Conservation (phyloP, 2,113 vertebrate genomes). For the Oryzias woworae region DNA sequence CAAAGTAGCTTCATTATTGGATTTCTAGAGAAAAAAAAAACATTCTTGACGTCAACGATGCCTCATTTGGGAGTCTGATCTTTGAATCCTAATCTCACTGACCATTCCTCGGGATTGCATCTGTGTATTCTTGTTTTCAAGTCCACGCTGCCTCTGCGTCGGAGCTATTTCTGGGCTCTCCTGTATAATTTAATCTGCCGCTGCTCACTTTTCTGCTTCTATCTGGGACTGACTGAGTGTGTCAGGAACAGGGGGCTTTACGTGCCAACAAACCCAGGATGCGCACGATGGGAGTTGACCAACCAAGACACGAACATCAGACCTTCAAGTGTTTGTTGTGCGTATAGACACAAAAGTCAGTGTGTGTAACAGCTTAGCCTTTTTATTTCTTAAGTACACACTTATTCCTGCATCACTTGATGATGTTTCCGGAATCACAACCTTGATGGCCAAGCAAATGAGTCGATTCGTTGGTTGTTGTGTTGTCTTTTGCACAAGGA, state of each 20-base stretch:
- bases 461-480: constrained; percentile 29
- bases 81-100: constrained; percentile 14
- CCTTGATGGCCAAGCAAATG: neutral
- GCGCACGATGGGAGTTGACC: neutral
- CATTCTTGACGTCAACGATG: too few relatives aligned
- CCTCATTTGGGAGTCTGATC: too few relatives aligned
- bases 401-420: neutral
- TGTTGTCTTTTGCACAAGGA: constrained; percentile 29
- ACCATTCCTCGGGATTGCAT: constrained; percentile 52
- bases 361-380: neutral
- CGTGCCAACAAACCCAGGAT: constrained; percentile 18
- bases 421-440: too few relatives aligned
- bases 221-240: constrained; percentile 56
- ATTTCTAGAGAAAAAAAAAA: too few relatives aligned
- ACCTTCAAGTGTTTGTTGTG: neutral
- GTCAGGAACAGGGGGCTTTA: constrained; percentile 49
- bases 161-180: constrained; percentile 77
- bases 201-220: constrained; percentile 59
- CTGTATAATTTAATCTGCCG: constrained; percentile 78
- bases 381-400: neutral
- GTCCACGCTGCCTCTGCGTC: constrained; percentile 55
- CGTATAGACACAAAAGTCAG: neutral
- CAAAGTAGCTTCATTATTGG: too few relatives aligned
- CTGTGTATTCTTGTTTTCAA: constrained; percentile 40
- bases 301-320: neutral